phyloP scores from a whole-genome alignment of 2,888 invertebrate species.

The Diarsia dahlii region DNA sequence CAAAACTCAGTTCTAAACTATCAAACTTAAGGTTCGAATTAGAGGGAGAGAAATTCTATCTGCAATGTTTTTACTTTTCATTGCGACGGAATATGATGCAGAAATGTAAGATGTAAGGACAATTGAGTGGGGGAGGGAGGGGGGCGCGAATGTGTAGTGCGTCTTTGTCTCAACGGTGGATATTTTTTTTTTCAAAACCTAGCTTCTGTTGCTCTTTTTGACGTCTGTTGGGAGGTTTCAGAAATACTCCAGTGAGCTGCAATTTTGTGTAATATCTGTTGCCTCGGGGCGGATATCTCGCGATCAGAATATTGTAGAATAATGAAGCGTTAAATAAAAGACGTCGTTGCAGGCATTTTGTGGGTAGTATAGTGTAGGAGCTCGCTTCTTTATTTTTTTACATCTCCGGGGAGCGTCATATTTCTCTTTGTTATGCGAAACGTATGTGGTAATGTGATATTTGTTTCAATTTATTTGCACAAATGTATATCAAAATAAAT shows the following conservation, averaged over 20 bases:
- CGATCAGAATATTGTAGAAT: slow-evolving; percentile 43
- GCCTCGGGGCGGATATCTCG: slow-evolving; percentile 23
- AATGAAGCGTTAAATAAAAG: slow-evolving; percentile 46
- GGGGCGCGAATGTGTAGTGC: slow-evolving; percentile 81
- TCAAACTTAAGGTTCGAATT: slow-evolving; percentile 53
- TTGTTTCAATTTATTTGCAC: slow-evolving; percentile 55
- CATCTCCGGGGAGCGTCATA: slow-evolving; percentile 49
- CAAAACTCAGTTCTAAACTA: slow-evolving; percentile 62
- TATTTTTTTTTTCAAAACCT: slow-evolving; percentile 73
- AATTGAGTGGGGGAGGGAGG: slow-evolving; percentile 80
- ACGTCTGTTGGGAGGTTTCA: slow-evolving; percentile 60
- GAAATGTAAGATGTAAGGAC: slow-evolving; percentile 89
- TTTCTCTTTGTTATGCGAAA: slow-evolving; percentile 50
- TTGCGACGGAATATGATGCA: slow-evolving; percentile 89
- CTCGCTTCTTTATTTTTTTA: slow-evolving; percentile 27
- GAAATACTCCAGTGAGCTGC: slow-evolving; percentile 50
- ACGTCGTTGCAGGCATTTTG: slow-evolving; percentile 31
- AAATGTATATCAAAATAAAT: slow-evolving; percentile 49
- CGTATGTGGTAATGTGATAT: slow-evolving; percentile 54
- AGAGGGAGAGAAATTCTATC: slow-evolving; percentile 62
- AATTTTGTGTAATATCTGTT: slow-evolving; percentile 46
- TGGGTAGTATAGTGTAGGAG: slow-evolving; percentile 23
- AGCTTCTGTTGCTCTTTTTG: slow-evolving; percentile 74
- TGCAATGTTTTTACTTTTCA: slow-evolving; percentile 89
- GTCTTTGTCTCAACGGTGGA: slow-evolving; percentile 78